A percentile compares a stretch with the other conserved stretches of the same genome.
Evolutionary conservation across 2,797 vertebrate genomes (phyloP).

Genomic region (Podarcis lilfordi): DNA sequence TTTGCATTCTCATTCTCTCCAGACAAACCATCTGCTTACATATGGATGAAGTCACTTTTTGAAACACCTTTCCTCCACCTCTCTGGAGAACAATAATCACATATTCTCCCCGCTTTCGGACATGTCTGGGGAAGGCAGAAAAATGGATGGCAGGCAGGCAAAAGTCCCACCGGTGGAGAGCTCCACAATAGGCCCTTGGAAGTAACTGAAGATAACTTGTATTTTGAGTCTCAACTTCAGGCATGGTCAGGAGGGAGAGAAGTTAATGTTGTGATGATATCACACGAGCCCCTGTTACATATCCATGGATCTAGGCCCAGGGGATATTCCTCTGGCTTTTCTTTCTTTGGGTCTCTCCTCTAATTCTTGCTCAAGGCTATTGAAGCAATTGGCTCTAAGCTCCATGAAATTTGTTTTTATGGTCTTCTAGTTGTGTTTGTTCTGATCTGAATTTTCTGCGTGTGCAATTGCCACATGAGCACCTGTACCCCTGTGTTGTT

Average conservation of each 20-base stretch:
- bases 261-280: constrained; percentile 98
- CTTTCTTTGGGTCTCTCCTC: constrained; percentile 77
- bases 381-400: constrained; percentile 76
- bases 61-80: constrained; percentile 23
- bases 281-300: constrained; percentile 82
- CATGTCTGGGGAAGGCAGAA: constrained; percentile 79
- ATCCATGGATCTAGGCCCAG: constrained; percentile 73
- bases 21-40: not conserved
- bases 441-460: no score
- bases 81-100: constrained; percentile 71
- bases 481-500: no score
- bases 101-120: constrained; percentile 51
- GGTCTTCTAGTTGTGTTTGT: not conserved
- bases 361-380: constrained; percentile 97
- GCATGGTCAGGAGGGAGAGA: constrained; percentile 90
- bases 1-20: constrained; percentile 14
- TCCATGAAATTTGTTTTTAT: constrained; percentile 73
- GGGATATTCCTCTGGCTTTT: constrained; percentile 29
- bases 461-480: not conserved
- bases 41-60: constrained; percentile 45
- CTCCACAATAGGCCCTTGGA: constrained; percentile 92
- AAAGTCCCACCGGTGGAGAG: constrained; percentile 98
- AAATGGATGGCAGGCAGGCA: constrained; percentile 81
- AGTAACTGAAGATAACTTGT: constrained; percentile 99
- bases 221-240: constrained; percentile 92